Conservation (phyloP, 1,140 invertebrate genomes). For the Octopus bimaculoides region DNA sequence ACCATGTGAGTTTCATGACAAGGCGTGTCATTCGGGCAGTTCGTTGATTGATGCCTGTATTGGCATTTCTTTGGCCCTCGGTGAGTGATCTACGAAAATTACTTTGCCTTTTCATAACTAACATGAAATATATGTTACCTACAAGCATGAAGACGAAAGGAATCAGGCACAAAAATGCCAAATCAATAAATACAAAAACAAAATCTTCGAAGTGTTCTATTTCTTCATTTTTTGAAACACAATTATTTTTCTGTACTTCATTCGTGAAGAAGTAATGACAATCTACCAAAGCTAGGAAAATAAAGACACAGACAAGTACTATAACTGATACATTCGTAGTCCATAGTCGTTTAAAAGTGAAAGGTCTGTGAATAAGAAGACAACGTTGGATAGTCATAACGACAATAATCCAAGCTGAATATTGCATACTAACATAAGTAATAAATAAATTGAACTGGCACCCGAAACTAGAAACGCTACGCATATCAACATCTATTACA, state of each 20-base stretch:
- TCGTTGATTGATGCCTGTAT: conserved; percentile 14
- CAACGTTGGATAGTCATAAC: conserved; percentile 38
- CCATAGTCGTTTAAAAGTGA: conserved; percentile 24
- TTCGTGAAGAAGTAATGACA: conserved; percentile 39
- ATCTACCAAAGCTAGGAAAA: conserved; percentile 26
- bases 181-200: conserved; percentile 35
- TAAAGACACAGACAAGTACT: conserved; percentile 22
- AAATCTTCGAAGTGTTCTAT: conserved; percentile 33
- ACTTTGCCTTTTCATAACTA: conserved; percentile 15
- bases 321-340: conserved; percentile 21
- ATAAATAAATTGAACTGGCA: conserved; percentile 41
- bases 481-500: conserved; percentile 31
- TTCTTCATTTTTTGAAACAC: conserved; percentile 23
- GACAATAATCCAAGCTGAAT: conserved; percentile 47
- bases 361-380: conserved; percentile 34
- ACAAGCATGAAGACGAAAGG: conserved; percentile 34
- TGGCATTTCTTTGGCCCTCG: conserved; percentile 14
- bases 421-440: conserved; percentile 37
- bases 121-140: conserved; percentile 30
- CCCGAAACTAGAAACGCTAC: conserved; percentile 19
- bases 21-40: conserved; percentile 32
- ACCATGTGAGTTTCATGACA: conserved; percentile 32
- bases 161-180: conserved; percentile 25
- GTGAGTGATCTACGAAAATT: conserved; percentile 14
- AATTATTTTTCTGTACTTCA: conserved; percentile 23